Evolutionary conservation across 2,888 invertebrate species (phyloP), one percentile per base, ranked within the genome.

Genomic region (Cosmorhoe ocellata): DNA sequence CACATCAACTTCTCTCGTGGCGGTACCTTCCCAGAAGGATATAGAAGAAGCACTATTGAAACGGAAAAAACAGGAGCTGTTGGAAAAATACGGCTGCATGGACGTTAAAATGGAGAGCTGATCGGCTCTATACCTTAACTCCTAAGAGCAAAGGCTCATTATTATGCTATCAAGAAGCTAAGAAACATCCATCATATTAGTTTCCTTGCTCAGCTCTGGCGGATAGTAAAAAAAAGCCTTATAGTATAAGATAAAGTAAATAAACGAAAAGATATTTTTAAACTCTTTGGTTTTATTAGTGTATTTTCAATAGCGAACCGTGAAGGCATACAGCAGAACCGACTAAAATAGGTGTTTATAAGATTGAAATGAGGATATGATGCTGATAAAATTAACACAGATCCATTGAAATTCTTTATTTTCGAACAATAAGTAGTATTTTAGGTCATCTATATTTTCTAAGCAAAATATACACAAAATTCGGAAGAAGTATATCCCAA

Each of bases 11-110:
- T 81, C 88, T 1, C 97, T 98, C 78, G 98, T 98, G 36, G 95
- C 97, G 5, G 97, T 99, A 26, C 99, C 99, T 0, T 95, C 97
- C 9, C 98, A 99, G 80, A 95, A 95, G 80, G 98, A 99, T 79
- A 95, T 99, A 57, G 98, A 98, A 76, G 96, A 96, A 69, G 98
- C 98, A 0, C 88, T 99, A 47, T 90, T 99, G 0, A 92, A 93
- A 59, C 93, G 97, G 70, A 97, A 98, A 81, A 99, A 99, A 81
- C 95, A 95, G 77, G 98, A 99, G 80, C 89, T 99, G 32, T 78
- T 99, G 52, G 95, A 95, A 65, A 95, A 95, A 82, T 98, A 97
- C 80, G 95, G 91, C 0, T 92, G 92, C 54, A 66, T 84, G 67
- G 91, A 91, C 37, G 84, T 90, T 11, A 90, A 86, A 63, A 64